phyloP scores from a whole-genome alignment of 2,113 vertebrate genomes.

The Cathartes aura region DNA sequence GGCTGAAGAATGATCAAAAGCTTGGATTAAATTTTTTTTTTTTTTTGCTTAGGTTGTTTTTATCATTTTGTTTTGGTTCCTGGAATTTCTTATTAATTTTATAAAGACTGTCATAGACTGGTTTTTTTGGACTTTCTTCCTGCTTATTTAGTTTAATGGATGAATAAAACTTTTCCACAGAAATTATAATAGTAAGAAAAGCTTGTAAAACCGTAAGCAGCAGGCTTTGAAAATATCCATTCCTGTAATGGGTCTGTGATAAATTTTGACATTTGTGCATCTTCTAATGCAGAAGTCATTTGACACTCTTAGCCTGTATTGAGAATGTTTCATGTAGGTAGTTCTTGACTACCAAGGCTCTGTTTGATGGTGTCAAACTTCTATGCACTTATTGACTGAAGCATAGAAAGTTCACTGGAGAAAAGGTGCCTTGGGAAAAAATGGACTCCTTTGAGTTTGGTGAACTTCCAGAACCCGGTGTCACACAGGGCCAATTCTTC shows the following conservation, averaged over 20 bases:
- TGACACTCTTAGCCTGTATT: background rate
- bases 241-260: background rate
- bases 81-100: slow-evolving; percentile 26
- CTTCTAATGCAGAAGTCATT: background rate
- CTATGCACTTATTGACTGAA: background rate
- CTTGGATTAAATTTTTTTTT: background rate
- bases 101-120: background rate
- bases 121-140: background rate
- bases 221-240: background rate
- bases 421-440: background rate
- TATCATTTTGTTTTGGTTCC: background rate
- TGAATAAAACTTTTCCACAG: background rate
- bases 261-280: background rate
- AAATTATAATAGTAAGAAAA: background rate
- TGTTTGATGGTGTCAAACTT: background rate
- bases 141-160: background rate
- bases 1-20: slow-evolving; percentile 57
- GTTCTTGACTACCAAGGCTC: background rate
- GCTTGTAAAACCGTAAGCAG: background rate
- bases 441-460: background rate
- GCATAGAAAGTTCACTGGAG: background rate
- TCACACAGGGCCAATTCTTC: background rate
- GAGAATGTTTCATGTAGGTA: background rate
- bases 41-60: slow-evolving; percentile 3
- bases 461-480: background rate